Conservation (phyloP, 1,140 invertebrate species). For the Musca vetustissima region DNA sequence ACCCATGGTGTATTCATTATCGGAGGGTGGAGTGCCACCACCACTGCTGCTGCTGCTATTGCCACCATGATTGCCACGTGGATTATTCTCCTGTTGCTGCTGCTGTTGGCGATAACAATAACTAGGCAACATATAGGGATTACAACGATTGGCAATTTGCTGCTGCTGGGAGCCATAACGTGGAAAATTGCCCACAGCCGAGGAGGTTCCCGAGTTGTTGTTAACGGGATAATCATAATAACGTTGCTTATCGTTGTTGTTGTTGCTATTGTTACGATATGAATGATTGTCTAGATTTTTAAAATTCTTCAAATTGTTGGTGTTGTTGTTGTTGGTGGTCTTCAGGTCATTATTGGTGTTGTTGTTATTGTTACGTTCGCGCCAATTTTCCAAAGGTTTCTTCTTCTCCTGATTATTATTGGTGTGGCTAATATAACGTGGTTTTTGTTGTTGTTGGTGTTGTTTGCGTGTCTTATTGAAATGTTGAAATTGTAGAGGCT, state of each 20-base stretch:
- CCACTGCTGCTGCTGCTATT: conserved; percentile 33
- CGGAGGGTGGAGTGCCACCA: conserved; percentile 47
- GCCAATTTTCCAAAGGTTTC: conserved; percentile 49
- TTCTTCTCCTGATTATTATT: conserved; percentile 33
- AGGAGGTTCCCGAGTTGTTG: conserved; percentile 16
- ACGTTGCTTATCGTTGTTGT: conserved; percentile 48
- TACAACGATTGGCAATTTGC: conserved; percentile 26
- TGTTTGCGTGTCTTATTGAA: conserved; percentile 16
- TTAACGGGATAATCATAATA: conserved; percentile 40
- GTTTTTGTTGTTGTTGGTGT: conserved; percentile 30
- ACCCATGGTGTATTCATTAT: conserved; percentile 32
- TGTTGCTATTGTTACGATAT: conserved; percentile 43
- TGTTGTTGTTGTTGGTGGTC: conserved; percentile 10
- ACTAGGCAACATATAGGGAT: conserved; percentile 23
- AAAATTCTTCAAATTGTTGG: conserved; percentile 13
- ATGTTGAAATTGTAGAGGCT: no score
- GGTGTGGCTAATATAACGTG: conserved; percentile 6
- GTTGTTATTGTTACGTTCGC: conserved; percentile 40
- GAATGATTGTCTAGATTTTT: conserved; percentile 21
- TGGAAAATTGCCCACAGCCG: conserved; percentile 23
- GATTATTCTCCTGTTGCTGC: not conserved
- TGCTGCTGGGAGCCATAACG: conserved; percentile 5
- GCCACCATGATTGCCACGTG: conserved; percentile 3
- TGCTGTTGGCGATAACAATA: conserved; percentile 4
- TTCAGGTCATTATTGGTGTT: no score